Conservation (phyloP, 2,113 vertebrate species). For the Marmota monax region DNA sequence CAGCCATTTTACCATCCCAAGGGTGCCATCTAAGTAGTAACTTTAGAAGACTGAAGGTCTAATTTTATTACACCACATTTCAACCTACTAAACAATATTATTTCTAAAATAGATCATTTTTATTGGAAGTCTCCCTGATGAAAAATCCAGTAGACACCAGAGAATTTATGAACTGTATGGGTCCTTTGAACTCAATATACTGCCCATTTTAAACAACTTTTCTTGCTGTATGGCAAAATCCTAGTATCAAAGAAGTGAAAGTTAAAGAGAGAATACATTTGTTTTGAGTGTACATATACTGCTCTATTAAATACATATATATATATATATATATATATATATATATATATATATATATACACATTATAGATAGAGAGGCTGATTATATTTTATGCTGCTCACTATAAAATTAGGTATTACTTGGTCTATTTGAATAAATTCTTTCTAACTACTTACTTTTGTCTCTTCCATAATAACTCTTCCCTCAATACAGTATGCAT, state of each 20-base stretch:
- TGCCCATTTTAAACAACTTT: slow-evolving; percentile 90
- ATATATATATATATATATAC: background rate
- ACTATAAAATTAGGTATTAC: slow-evolving; percentile 46
- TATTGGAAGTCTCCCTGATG: slow-evolving; percentile 94
- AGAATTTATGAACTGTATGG: slow-evolving; percentile 93
- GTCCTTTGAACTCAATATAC: slow-evolving; percentile 91
- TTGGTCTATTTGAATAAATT: slow-evolving; percentile 70
- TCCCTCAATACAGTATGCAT: slow-evolving; percentile 34
- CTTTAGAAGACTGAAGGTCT: slow-evolving; percentile 94
- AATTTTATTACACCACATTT: slow-evolving; percentile 97
- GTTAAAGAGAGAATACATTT: background rate
- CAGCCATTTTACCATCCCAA: slow-evolving; percentile 93
- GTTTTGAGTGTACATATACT: background rate
- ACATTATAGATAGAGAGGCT: background rate
- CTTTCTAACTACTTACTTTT: slow-evolving; percentile 13
- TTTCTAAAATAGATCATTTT: slow-evolving; percentile 95
- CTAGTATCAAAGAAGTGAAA: slow-evolving; percentile 79
- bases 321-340: background rate
- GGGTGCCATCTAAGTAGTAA: slow-evolving; percentile 93
- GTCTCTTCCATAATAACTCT: slow-evolving; percentile 37
- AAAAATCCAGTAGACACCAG: slow-evolving; percentile 92
- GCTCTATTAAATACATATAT: background rate
- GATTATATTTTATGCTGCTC: background rate
- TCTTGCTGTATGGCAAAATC: slow-evolving; percentile 84
- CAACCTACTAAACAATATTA: slow-evolving; percentile 95